A percentile compares a stretch with the other conserved stretches of the same genome.
These are phyloP conservation scores for Apogon hyalosoma DNA, from an alignment of 2,797 vertebrate species.

Conservation along the genomic window DNA sequence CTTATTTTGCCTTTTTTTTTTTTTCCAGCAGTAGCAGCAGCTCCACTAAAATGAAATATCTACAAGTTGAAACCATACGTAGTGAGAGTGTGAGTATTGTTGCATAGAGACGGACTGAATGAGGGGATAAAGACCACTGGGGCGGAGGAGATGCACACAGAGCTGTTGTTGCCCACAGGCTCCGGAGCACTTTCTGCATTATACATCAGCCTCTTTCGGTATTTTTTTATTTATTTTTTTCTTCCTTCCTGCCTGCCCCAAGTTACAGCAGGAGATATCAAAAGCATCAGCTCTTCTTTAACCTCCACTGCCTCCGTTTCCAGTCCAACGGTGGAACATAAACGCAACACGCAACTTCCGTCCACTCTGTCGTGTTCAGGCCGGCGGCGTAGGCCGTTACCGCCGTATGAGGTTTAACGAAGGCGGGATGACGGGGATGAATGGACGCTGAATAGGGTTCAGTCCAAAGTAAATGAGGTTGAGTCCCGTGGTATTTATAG, in stretches of 20 bases:
- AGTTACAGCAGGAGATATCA: constrained; percentile 61
- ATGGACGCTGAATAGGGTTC: constrained; percentile 26
- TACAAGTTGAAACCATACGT: not conserved
- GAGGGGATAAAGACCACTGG: constrained; percentile 42
- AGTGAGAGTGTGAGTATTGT: constrained; percentile 4
- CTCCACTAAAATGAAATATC: constrained; percentile 11
- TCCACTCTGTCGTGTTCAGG: constrained; percentile 13
- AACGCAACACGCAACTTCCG: constrained; percentile 15
- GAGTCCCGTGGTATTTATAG: constrained; percentile 46
- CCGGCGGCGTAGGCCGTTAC: constrained; percentile 1
- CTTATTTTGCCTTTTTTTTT: constrained; percentile 11
- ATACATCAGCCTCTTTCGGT: constrained; percentile 68
- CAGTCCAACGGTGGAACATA: constrained; percentile 44
- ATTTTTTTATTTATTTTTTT: constrained; percentile 23
- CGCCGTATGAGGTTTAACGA: constrained; percentile 4
- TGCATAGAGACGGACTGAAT: constrained; percentile 15
- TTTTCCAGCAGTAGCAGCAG: not conserved
- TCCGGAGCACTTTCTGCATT: constrained; percentile 74
- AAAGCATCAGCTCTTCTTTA: constrained; percentile 57
- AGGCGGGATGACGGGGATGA: constrained; percentile 22
- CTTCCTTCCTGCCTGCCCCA: constrained; percentile 35
- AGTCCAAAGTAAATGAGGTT: constrained; percentile 30
- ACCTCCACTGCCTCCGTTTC: constrained; percentile 53
- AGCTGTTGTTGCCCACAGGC: constrained; percentile 67
- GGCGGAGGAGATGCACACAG: constrained; percentile 22